Percentiles rank a stretch among this genome's conserved stretches.
Conservation (phyloP, 2,113 vertebrate species). For the Chascanopsetta lugubris region DNA sequence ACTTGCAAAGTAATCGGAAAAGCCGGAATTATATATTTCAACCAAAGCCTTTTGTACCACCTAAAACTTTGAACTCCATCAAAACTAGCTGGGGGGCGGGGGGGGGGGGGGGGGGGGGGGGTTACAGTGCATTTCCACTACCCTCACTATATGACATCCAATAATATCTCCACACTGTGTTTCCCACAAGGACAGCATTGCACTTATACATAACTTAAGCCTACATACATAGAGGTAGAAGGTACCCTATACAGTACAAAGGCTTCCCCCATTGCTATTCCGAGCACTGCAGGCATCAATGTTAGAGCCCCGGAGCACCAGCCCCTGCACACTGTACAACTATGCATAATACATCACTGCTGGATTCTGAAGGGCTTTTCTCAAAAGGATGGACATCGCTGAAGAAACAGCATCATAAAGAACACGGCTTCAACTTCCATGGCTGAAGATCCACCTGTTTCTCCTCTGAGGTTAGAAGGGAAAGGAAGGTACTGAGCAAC, state of each 20-base stretch:
- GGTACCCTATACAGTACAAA: constrained; percentile 31
- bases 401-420: constrained; percentile 48
- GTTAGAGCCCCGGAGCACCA: constrained; percentile 46
- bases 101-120: too few species aligned
- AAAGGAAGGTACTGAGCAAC: too few species aligned
- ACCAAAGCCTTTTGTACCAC: too few species aligned
- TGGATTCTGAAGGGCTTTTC: constrained; percentile 66
- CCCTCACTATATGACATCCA: too few species aligned
- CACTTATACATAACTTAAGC: constrained; percentile 12
- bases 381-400: constrained; percentile 62
- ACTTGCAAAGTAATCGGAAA: too few species aligned
- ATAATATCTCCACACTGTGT: not conserved
- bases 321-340: constrained; percentile 48
- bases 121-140: too few species aligned
- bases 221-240: constrained; percentile 10
- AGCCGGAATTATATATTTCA: too few species aligned
- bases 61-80: too few species aligned
- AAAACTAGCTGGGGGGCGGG: too few species aligned
- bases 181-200: not conserved
- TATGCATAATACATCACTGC: constrained; percentile 68
- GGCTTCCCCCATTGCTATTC: constrained; percentile 56
- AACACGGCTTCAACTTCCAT: constrained; percentile 24
- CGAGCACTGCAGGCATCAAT: constrained; percentile 48
- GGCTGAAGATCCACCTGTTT: constrained; percentile 27
- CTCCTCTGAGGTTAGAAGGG: too few species aligned